Percentiles rank a stretch among this genome's conserved stretches.
phyloP scores from a whole-genome alignment of 1,140 invertebrate species.

The Ceratosolen solmsi region DNA sequence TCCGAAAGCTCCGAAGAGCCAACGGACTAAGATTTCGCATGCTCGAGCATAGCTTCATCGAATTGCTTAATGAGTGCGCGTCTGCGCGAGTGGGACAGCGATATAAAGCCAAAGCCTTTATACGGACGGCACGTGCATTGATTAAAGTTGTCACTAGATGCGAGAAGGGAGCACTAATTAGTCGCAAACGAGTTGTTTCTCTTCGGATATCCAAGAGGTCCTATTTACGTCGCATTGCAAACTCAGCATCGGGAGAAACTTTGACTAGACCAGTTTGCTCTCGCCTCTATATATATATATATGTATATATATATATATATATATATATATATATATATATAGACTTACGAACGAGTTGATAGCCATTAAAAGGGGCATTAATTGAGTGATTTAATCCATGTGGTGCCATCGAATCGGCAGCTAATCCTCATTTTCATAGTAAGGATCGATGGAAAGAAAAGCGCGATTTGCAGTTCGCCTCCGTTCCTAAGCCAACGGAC shows the following conservation, averaged over 20 bases:
- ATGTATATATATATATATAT: neutral
- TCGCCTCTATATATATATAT: neutral
- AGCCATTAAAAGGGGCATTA: conserved; percentile 18
- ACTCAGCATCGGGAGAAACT: neutral
- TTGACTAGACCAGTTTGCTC: neutral
- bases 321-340: neutral
- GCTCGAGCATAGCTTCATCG: neutral
- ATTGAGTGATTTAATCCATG: conserved; percentile 16
- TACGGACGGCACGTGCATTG: conserved; percentile 1
- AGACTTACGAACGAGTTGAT: neutral
- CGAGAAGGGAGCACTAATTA: conserved; percentile 7
- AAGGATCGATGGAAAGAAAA: neutral
- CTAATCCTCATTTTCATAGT: neutral
- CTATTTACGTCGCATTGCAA: conserved; percentile 13
- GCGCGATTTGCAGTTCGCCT: neutral
- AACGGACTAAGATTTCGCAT: neutral
- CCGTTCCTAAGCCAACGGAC: neutral
- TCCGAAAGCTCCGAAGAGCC: neutral
- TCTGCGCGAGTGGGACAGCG: neutral
- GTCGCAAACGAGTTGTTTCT: conserved; percentile 44
- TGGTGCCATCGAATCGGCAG: neutral
- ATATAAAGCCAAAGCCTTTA: neutral
- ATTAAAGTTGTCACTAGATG: conserved; percentile 24
- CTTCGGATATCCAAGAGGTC: neutral
- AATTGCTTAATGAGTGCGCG: neutral